Evolutionary conservation across 1,140 invertebrate species (phyloP).

Genomic region (Zaprionus lachaisei): DNA sequence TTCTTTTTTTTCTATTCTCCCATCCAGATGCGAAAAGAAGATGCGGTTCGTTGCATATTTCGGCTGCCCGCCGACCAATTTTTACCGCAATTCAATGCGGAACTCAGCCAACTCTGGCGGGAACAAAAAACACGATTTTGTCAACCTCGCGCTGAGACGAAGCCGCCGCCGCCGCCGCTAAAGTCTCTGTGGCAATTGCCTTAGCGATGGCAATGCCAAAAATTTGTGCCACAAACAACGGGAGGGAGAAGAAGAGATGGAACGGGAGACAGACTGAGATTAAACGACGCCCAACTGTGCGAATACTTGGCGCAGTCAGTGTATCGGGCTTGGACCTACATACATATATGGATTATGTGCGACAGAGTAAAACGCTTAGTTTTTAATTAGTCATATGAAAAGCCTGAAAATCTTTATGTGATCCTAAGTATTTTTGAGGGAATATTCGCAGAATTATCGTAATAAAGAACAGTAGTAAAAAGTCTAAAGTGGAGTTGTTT

Average conservation of each 20-base stretch:
- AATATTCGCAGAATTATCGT: background rate
- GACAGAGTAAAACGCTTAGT: slow-evolving; percentile 6
- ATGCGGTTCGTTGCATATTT: slow-evolving; percentile 58
- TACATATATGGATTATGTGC: slow-evolving; percentile 24
- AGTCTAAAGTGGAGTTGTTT: too few relatives aligned
- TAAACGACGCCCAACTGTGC: slow-evolving; percentile 43
- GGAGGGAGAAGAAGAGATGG: background rate
- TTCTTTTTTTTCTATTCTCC: background rate
- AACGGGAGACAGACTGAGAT: slow-evolving; percentile 21
- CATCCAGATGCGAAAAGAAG: slow-evolving; percentile 20
- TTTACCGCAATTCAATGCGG: slow-evolving; percentile 69
- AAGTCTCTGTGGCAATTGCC: slow-evolving; percentile 39
- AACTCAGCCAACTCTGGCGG: slow-evolving; percentile 43
- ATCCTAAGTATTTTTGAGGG: background rate
- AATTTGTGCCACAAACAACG: slow-evolving; percentile 67
- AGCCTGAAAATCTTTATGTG: background rate
- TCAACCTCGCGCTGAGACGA: slow-evolving; percentile 65
- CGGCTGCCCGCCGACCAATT: slow-evolving; percentile 58
- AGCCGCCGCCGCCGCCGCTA: slow-evolving; percentile 39
- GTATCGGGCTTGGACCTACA: background rate
- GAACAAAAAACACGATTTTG: slow-evolving; percentile 67
- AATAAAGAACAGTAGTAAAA: background rate
- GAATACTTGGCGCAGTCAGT: slow-evolving; percentile 20
- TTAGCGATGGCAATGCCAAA: slow-evolving; percentile 59
- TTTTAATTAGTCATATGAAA: slow-evolving; percentile 5